Evolutionary conservation across 2,113 vertebrate genomes (phyloP).

Genomic region (Anolis carolinensis): DNA sequence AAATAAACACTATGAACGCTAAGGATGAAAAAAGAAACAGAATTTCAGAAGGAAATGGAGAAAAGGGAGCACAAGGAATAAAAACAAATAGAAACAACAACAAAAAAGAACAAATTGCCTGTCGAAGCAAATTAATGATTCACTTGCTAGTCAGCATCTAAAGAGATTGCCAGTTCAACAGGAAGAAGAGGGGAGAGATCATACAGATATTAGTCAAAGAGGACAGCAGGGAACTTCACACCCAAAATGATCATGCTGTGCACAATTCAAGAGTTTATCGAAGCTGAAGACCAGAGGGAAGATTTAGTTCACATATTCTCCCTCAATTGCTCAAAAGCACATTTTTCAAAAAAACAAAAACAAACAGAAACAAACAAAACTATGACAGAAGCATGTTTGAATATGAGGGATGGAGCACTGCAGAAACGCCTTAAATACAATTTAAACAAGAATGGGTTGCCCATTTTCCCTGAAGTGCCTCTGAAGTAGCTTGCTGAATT

Average conservation of each 20-base stretch:
- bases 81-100: background rate
- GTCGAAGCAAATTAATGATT: fast-evolving
- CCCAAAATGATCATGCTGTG: fast-evolving
- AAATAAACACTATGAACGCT: background rate
- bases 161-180: background rate
- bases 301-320: conserved; percentile 1
- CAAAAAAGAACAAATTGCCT: background rate
- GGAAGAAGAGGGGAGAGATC: background rate
- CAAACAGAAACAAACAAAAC: no score
- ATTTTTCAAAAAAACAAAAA: background rate
- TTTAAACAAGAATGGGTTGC: background rate
- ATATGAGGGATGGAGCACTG: background rate
- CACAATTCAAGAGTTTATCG: conserved; percentile 5
- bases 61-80: background rate
- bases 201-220: background rate
- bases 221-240: conserved; percentile 45
- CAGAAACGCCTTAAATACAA: background rate
- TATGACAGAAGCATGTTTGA: background rate
- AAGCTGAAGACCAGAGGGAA: background rate
- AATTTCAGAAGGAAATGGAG: background rate
- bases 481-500: background rate
- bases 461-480: background rate
- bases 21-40: background rate
- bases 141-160: background rate
- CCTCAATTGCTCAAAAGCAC: background rate